A percentile compares a stretch with the other conserved stretches of the same genome.
Conservation (phyloP, 2,888 invertebrate species). For the Lasiommata megera region DNA sequence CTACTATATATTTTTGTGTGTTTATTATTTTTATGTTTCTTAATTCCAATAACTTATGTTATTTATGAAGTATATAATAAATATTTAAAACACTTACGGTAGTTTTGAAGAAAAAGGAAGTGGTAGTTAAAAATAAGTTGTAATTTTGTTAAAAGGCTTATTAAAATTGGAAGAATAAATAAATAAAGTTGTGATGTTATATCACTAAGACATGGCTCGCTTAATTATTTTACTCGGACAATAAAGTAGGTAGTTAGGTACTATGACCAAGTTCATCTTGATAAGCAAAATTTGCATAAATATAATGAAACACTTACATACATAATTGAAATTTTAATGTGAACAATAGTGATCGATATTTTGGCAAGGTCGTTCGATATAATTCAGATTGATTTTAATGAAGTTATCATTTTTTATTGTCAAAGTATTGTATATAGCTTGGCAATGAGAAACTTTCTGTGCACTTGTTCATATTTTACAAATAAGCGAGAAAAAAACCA, state of each 20-base stretch:
- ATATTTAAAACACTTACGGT: too few species aligned
- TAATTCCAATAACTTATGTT: not conserved
- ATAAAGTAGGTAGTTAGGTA: slow-evolving; percentile 35
- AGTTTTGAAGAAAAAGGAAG: too few species aligned
- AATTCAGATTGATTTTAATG: not conserved
- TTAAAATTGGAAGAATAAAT: too few species aligned
- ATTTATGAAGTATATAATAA: too few species aligned
- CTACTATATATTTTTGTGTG: not conserved
- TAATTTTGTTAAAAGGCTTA: too few species aligned
- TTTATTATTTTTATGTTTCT: not conserved
- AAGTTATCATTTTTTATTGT: not conserved
- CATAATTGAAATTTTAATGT: slow-evolving; percentile 39
- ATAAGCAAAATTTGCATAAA: slow-evolving; percentile 50
- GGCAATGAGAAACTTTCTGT: too few species aligned
- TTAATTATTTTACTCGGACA: slow-evolving; percentile 43
- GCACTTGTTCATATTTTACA: too few species aligned
- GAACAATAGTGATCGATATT: slow-evolving; percentile 41
- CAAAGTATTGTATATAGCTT: not conserved
- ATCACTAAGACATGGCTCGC: slow-evolving; percentile 10
- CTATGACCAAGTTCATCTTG: slow-evolving; percentile 48
- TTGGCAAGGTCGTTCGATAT: slow-evolving; percentile 36
- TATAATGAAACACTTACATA: slow-evolving; percentile 45
- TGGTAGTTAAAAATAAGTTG: too few species aligned
- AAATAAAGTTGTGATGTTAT: not conserved
- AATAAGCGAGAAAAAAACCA: too few species aligned